These are phyloP conservation scores for Glyphotaelius pellucidus DNA, from an alignment of 2,888 invertebrate genomes.

Conservation along the genomic window DNA sequence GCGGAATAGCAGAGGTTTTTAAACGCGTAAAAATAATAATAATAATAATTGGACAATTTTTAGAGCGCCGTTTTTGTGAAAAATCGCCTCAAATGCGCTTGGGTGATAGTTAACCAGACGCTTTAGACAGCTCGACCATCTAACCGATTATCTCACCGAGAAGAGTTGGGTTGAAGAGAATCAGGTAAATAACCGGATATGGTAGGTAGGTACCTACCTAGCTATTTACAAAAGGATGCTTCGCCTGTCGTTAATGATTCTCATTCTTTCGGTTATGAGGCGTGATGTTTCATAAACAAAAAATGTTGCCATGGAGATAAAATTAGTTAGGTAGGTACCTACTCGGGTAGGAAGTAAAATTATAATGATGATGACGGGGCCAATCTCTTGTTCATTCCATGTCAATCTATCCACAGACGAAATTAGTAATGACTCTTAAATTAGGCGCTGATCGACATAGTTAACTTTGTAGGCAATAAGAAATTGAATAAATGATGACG, in stretches of 20 bases:
- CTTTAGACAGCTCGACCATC: too few relatives aligned
- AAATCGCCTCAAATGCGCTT: too few relatives aligned
- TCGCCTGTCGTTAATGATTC: background rate
- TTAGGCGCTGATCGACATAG: background rate
- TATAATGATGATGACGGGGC: slow-evolving; percentile 12
- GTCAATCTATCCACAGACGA: slow-evolving; percentile 2
- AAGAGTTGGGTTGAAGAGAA: too few relatives aligned
- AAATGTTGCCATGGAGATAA: slow-evolving; percentile 15
- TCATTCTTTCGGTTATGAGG: background rate
- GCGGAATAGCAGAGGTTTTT: too few relatives aligned
- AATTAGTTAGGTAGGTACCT: slow-evolving; percentile 27
- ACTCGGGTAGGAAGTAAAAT: background rate
- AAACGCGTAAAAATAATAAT: too few relatives aligned
- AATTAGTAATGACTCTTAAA: background rate
- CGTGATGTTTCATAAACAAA: slow-evolving; percentile 15
- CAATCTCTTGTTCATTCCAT: slow-evolving; percentile 9
- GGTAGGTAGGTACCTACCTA: slow-evolving; percentile 17
- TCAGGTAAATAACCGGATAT: background rate
- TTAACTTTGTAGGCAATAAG: background rate
- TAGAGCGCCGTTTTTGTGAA: too few relatives aligned
- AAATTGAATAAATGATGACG: background rate
- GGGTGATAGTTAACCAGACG: too few relatives aligned
- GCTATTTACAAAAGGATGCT: background rate
- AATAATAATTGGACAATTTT: too few relatives aligned
- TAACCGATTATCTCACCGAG: too few relatives aligned